Evolutionary conservation across 2,888 invertebrate genomes (phyloP).

Genomic region (Andrena hattorfiana): DNA sequence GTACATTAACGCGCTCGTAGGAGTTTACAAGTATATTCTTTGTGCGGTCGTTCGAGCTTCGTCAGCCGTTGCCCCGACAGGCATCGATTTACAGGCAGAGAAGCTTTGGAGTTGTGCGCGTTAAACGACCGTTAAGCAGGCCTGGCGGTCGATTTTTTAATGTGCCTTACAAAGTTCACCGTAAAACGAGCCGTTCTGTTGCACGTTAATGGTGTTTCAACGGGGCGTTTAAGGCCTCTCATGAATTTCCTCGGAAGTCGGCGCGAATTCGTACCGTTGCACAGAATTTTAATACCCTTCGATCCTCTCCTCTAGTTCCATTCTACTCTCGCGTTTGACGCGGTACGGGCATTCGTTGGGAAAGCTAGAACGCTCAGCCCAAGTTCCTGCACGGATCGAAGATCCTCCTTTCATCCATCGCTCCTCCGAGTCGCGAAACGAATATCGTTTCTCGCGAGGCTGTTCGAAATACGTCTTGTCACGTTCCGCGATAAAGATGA

Average conservation of each 20-base stretch:
- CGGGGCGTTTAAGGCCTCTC: constrained; percentile 60
- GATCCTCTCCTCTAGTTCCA: not conserved
- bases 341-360: not conserved
- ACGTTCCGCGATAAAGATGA: constrained; percentile 17
- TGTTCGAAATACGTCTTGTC: constrained; percentile 27
- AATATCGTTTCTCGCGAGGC: not conserved
- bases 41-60: constrained; percentile 55
- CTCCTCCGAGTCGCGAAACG: not conserved
- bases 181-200: constrained; percentile 63
- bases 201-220: constrained; percentile 66
- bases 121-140: constrained; percentile 69
- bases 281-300: constrained; percentile 22
- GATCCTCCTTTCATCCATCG: not conserved
- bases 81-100: constrained; percentile 69
- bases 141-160: constrained; percentile 68
- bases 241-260: constrained; percentile 53
- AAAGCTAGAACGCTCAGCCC: not conserved
- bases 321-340: not conserved
- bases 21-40: constrained; percentile 73
- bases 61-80: constrained; percentile 62
- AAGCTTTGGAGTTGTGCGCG: constrained; percentile 60
- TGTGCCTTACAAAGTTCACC: constrained; percentile 63
- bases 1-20: constrained; percentile 70
- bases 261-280: constrained; percentile 49
- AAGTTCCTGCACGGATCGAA: not conserved